phyloP scores from a whole-genome alignment of 1,140 invertebrate genomes.

The Penaeus chinensis region DNA sequence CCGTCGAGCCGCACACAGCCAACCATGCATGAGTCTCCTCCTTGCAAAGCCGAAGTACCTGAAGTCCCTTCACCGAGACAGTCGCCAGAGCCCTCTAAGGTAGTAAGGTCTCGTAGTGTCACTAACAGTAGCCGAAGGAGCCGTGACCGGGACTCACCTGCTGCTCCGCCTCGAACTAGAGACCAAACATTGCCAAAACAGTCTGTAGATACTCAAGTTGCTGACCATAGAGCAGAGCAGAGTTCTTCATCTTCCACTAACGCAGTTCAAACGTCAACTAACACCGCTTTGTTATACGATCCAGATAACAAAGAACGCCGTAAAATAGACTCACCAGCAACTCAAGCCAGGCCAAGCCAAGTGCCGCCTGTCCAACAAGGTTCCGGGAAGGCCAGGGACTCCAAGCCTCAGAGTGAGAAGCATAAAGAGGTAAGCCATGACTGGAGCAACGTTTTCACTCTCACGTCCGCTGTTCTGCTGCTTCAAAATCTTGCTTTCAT shows the following conservation, averaged over 20 bases:
- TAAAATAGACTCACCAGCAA: conserved; percentile 29
- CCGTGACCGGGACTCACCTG: conserved; percentile 6
- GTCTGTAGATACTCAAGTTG: conserved; percentile 6
- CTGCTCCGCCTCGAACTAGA: conserved; percentile 5
- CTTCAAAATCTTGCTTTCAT: conserved; percentile 53
- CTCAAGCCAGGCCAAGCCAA: not conserved
- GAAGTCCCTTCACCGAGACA: not conserved
- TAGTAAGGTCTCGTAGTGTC: conserved; percentile 5
- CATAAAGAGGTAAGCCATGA: conserved; percentile 44
- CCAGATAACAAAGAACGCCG: conserved; percentile 40
- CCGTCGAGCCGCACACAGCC: too few species aligned
- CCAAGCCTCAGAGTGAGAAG: conserved; percentile 13
- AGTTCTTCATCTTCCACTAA: conserved; percentile 10
- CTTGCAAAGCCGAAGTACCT: not conserved
- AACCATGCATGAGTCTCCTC: too few species aligned
- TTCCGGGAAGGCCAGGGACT: not conserved
- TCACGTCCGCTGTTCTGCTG: conserved; percentile 30
- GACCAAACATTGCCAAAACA: conserved; percentile 13
- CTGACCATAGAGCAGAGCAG: conserved; percentile 30
- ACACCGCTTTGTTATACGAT: conserved; percentile 48
- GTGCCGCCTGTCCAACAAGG: not conserved
- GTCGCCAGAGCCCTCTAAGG: not conserved
- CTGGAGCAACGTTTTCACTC: conserved; percentile 4
- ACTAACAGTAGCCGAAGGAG: conserved; percentile 32
- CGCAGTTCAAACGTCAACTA: conserved; percentile 24